Evolutionary conservation across 2,888 invertebrate species (phyloP), one percentile per base, ranked within the genome.

Genomic region (Bembecia ichneumoniformis): DNA sequence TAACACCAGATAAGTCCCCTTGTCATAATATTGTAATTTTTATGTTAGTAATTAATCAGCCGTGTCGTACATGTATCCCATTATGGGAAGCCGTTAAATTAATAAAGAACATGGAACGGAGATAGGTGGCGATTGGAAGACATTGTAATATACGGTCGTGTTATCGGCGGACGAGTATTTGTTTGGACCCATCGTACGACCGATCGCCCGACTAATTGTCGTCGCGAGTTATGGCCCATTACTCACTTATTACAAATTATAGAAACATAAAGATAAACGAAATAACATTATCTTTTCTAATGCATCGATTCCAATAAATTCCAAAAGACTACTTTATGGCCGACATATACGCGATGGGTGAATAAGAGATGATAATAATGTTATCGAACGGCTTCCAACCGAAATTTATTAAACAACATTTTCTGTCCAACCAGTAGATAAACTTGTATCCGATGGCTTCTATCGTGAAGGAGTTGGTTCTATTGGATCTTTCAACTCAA

Each of bases 101-200:
- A 11, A 40, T 40, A 40, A 40, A 40, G 51, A 55, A 57, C 57
- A 58, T 56, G 58, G 58, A 53, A 47, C 52, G 51, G 47, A 54
- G 60, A 58, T 60, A 64, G 60, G 60, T 59, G 61, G 52, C 53
- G 50, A 45, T 49, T 60, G 63, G 59, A 58, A 59, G 55, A 57
- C 55, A 59, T 55, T 54, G 51, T 61, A 60, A 63, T 62, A 62
- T 56, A 62, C 56, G 52, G 52, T 35, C 51, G 47, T 54, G 52
- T 54, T 58, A 62, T 58, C 59, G 44, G 34, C 35, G 46, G 43
- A 49, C 52, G 35, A 44, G 43, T 48, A 51, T 53, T 43, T 49
- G 49, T 54, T 53, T 48, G 46, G 34, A 20, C 50, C 47, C 20
- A 48, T 45, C 60, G 53, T 54, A 58, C 59, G 51, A 53, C 50